Conservation (phyloP, 2,888 invertebrate species). For the Hypolimnas misippus region DNA sequence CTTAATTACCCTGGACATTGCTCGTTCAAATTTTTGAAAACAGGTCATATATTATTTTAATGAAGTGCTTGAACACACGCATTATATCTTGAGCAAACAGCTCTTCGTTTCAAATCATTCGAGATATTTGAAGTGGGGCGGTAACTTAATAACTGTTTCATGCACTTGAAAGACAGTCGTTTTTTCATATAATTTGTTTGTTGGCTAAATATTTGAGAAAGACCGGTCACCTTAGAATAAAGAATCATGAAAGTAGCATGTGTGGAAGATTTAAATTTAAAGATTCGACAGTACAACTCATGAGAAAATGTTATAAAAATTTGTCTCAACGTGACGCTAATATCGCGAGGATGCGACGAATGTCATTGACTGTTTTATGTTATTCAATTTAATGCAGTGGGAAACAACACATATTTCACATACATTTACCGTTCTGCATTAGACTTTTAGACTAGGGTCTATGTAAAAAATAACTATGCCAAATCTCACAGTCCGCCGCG, state of each 20-base stretch:
- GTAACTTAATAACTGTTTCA: conserved; percentile 26
- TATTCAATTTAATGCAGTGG: no score
- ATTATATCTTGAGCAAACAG: conserved; percentile 8
- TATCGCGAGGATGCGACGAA: no score
- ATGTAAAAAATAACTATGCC: no score
- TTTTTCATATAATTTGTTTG: conserved; percentile 30
- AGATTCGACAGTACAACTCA: no score
- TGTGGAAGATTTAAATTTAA: background rate
- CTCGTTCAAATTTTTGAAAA: background rate
- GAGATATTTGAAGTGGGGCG: conserved; percentile 22
- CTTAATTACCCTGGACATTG: no score
- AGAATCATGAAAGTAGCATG: background rate
- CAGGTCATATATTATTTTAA: background rate
- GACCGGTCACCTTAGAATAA: background rate
- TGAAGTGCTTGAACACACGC: background rate
- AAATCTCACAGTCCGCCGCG: no score
- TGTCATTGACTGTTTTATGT: no score
- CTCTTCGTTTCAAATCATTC: conserved; percentile 9
- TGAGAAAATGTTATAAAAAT: no score
- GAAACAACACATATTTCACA: no score
- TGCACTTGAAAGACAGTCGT: conserved; percentile 16
- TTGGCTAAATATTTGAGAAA: conserved; percentile 29
- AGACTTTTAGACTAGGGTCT: no score
- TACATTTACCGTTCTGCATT: no score
- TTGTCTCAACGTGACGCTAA: no score